A percentile compares a stretch with the other conserved stretches of the same genome.
Evolutionary conservation across 2,888 invertebrate species (phyloP).

Genomic region (Augiades crinisus): DNA sequence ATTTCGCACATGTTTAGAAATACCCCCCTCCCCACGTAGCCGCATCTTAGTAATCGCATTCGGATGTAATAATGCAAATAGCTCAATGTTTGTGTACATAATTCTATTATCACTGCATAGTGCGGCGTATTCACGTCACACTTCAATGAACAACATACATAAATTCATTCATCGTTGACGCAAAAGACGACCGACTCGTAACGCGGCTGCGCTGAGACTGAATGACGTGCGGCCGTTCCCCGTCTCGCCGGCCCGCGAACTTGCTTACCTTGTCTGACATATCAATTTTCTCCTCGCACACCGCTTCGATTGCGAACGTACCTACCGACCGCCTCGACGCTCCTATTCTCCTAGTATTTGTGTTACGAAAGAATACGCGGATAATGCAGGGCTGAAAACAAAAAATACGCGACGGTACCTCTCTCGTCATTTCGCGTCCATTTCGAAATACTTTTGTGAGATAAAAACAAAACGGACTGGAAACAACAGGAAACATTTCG

Average conservation of each 20-base stretch:
- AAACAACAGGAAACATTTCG: slow-evolving; percentile 1
- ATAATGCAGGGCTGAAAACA: slow-evolving; percentile 44
- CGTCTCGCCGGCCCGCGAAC: slow-evolving; percentile 44
- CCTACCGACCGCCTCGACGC: slow-evolving; percentile 41
- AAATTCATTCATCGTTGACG: slow-evolving; percentile 27
- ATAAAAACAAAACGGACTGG: not conserved
- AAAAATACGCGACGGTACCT: slow-evolving; percentile 24
- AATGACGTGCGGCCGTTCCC: slow-evolving; percentile 25
- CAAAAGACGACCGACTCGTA: slow-evolving; percentile 32
- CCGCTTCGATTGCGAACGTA: slow-evolving; percentile 41
- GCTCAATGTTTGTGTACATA: slow-evolving; percentile 26
- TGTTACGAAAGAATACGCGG: slow-evolving; percentile 77
- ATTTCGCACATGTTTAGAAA: not conserved
- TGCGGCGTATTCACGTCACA: slow-evolving; percentile 30
- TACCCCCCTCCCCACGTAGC: not conserved
- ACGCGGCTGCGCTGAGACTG: slow-evolving; percentile 37
- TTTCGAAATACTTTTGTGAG: not conserved
- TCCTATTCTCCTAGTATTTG: slow-evolving; percentile 71
- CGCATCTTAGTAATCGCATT: not conserved
- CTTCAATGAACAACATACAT: slow-evolving; percentile 32
- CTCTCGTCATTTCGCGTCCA: slow-evolving; percentile 1
- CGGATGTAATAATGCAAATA: slow-evolving; percentile 4
- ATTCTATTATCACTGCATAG: slow-evolving; percentile 39
- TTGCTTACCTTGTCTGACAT: slow-evolving; percentile 72
- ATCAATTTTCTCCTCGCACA: slow-evolving; percentile 63